A percentile compares a stretch with the other conserved stretches of the same genome.
Evolutionary conservation across 2,888 invertebrate genomes (phyloP).

Genomic region (Acleris sparsana): DNA sequence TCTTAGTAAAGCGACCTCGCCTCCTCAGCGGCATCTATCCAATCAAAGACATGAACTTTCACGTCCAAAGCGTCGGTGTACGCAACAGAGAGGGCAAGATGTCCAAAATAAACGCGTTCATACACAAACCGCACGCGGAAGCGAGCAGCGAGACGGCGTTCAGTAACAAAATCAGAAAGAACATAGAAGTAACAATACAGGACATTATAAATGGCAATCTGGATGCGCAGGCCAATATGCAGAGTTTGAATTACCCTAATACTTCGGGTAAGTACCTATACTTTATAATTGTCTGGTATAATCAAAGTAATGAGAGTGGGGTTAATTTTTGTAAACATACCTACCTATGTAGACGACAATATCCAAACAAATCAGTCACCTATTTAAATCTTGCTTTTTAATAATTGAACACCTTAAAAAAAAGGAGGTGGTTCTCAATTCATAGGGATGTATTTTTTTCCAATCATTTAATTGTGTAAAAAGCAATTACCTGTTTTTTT

Average conservation of each 20-base stretch:
- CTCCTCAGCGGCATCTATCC: conserved; percentile 63
- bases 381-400: no score
- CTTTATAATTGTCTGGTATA: no score
- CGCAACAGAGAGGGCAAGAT: conserved; percentile 57
- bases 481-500: no score
- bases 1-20: conserved; percentile 37
- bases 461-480: no score
- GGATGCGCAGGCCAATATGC: conserved; percentile 30
- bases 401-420: no score
- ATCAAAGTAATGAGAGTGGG: no score
- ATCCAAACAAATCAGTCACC: no score
- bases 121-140: conserved; percentile 49
- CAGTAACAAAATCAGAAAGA: conserved; percentile 13
- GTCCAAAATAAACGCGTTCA: conserved; percentile 58
- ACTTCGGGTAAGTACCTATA: conserved; percentile 26
- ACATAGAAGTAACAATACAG: conserved; percentile 46
- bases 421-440: no score
- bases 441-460: no score
- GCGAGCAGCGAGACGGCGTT: conserved; percentile 16
- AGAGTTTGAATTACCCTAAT: conserved; percentile 18
- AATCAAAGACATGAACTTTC: conserved; percentile 42
- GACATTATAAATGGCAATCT: conserved; percentile 48
- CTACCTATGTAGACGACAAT: no score
- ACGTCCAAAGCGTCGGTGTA: conserved; percentile 49
- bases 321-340: no score